Conservation (phyloP, 2,797 vertebrate species). For the Hydrocynus forskahlii region DNA sequence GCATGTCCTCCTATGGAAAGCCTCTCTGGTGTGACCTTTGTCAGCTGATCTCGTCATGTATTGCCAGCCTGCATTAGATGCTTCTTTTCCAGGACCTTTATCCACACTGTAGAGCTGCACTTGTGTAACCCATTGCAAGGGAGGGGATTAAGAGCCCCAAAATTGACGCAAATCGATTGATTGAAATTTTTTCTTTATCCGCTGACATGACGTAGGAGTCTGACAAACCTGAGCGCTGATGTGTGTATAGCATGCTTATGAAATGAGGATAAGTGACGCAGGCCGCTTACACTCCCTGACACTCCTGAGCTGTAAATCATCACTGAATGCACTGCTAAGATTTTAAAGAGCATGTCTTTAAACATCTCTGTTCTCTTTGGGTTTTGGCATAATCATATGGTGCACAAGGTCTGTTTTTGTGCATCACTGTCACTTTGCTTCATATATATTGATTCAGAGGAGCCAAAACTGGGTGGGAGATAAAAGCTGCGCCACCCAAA, state of each 20-base stretch:
- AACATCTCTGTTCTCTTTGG: slow-evolving; percentile 7
- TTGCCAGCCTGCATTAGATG: not conserved
- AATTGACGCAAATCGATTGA: not conserved
- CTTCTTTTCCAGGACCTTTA: not conserved
- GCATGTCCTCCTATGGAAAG: not conserved
- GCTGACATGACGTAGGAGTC: not conserved
- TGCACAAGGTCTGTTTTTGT: not conserved
- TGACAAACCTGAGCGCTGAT: not conserved
- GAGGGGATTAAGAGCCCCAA: slow-evolving; percentile 8
- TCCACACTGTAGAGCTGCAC: slow-evolving; percentile 1
- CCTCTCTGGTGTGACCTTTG: not conserved
- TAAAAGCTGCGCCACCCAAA: not conserved
- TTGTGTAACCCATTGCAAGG: not conserved
- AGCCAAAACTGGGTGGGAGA: not conserved
- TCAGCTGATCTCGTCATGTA: not conserved
- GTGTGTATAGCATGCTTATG: not conserved
- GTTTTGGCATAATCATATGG: not conserved
- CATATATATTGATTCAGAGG: not conserved
- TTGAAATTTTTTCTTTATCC: not conserved
- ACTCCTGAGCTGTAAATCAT: slow-evolving; percentile 30
- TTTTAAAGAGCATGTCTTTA: not conserved
- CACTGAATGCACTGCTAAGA: not conserved
- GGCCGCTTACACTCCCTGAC: not conserved
- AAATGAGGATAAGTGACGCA: not conserved
- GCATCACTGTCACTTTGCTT: not conserved